Percentiles rank a stretch among this genome's conserved stretches.
These are phyloP conservation scores for Chrysogorgia sp. DNA, from an alignment of 92 coral and sea anemone genomes.

Conservation along the genomic window DNA sequence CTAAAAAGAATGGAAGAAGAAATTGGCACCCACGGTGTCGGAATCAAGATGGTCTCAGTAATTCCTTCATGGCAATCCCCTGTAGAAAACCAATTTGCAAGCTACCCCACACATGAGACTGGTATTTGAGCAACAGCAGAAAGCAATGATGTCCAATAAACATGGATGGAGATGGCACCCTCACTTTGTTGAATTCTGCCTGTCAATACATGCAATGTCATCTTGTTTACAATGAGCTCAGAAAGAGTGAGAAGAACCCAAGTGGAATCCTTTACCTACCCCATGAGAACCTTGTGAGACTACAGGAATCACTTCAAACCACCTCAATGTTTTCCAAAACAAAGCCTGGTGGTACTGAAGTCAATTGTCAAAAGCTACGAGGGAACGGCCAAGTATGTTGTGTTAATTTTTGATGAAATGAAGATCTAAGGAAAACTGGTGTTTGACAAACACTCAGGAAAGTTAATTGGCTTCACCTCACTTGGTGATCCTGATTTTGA, in stretches of 20 bases:
- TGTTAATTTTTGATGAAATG: slow-evolving; percentile 11
- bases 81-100: background rate
- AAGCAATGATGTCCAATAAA: no score
- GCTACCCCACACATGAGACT: no score
- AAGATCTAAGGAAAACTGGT: slow-evolving; percentile 9
- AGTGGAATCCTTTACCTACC: background rate
- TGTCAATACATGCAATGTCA: background rate
- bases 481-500: slow-evolving; percentile 6
- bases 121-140: no score
- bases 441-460: slow-evolving; percentile 7
- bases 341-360: background rate
- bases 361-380: background rate
- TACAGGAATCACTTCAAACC: slow-evolving; percentile 3
- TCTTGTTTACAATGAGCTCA: no score
- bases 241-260: no score
- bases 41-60: background rate
- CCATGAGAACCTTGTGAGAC: background rate
- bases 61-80: background rate
- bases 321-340: background rate
- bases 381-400: background rate
- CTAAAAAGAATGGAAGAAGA: background rate
- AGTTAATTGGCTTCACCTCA: background rate
- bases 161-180: no score
- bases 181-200: no score
- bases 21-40: background rate